These are phyloP conservation scores for Prietella phreatophila DNA, from an alignment of 2,113 vertebrate genomes.

Conservation along the genomic window DNA sequence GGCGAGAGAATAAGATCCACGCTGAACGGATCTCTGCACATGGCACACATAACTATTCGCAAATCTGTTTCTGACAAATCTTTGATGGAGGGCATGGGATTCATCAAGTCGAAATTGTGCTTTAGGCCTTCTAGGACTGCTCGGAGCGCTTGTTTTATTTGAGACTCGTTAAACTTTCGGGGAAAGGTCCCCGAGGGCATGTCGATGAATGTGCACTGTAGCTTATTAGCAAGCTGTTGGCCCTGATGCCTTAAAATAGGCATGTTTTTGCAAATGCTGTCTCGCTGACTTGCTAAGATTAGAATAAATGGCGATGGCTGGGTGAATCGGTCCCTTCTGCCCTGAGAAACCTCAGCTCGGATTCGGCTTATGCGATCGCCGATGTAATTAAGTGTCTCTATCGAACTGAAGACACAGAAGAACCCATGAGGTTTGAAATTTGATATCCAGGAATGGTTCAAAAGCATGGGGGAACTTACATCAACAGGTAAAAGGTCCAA, in stretches of 20 bases:
- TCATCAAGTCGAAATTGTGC: constrained; percentile 89
- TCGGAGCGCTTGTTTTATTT: constrained; percentile 93
- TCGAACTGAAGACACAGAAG: constrained; percentile 97
- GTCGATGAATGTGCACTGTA: constrained; percentile 98
- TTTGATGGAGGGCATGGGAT: constrained; percentile 89
- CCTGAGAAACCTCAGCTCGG: constrained; percentile 87
- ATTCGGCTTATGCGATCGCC: constrained; percentile 94
- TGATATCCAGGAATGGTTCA: constrained; percentile 87
- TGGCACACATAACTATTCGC: constrained; percentile 96
- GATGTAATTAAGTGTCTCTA: constrained; percentile 93
- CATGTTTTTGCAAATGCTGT: constrained; percentile 88
- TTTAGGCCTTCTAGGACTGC: constrained; percentile 91
- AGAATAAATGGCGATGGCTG: constrained; percentile 90
- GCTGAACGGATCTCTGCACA: constrained; percentile 98
- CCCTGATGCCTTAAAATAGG: constrained; percentile 96
- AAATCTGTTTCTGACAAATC: constrained; percentile 94
- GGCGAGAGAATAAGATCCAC: constrained; percentile 98
- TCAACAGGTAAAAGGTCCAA: constrained; percentile 91
- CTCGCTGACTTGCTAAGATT: constrained; percentile 94
- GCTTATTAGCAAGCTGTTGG: constrained; percentile 95
- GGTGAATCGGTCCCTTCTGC: constrained; percentile 86
- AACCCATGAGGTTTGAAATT: constrained; percentile 95
- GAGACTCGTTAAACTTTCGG: constrained; percentile 94
- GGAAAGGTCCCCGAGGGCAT: constrained; percentile 88
- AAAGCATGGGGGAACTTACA: constrained; percentile 87